Evolutionary conservation across 2,888 invertebrate genomes (phyloP).

Genomic region (Caenorhabditis macrosperma): DNA sequence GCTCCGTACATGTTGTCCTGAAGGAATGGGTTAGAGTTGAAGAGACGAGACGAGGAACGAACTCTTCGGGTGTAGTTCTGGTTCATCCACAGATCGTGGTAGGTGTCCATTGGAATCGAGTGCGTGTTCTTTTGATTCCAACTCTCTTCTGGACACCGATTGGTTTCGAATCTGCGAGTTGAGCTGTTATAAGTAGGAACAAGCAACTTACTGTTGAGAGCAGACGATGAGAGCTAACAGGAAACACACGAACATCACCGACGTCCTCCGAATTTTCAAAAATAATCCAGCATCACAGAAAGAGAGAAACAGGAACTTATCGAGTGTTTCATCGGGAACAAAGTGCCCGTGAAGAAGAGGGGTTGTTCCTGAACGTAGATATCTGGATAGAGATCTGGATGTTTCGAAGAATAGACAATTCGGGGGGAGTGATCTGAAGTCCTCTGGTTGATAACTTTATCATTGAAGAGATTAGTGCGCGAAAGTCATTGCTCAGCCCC

Average conservation of each 20-base stretch:
- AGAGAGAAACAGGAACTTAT: no score
- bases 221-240: not conserved
- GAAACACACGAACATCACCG: not conserved
- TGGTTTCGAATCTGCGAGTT: not conserved
- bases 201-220: slow-evolving; percentile 6
- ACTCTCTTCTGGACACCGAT: not conserved
- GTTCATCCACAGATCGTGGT: slow-evolving; percentile 24
- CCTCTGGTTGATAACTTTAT: no score
- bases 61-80: slow-evolving; percentile 30
- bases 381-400: no score
- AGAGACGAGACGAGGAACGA: not conserved
- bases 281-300: not conserved
- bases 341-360: no score
- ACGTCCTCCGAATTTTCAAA: not conserved
- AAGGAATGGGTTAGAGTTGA: not conserved
- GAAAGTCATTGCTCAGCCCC: no score
- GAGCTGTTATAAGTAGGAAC: not conserved
- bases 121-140: slow-evolving; percentile 28
- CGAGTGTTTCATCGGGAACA: no score
- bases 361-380: no score
- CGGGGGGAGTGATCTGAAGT: no score
- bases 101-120: slow-evolving; percentile 12
- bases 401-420: no score
- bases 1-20: slow-evolving; percentile 32
- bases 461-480: no score